Conservation (phyloP, 2,888 invertebrate species). For the Spilarctia lutea region DNA sequence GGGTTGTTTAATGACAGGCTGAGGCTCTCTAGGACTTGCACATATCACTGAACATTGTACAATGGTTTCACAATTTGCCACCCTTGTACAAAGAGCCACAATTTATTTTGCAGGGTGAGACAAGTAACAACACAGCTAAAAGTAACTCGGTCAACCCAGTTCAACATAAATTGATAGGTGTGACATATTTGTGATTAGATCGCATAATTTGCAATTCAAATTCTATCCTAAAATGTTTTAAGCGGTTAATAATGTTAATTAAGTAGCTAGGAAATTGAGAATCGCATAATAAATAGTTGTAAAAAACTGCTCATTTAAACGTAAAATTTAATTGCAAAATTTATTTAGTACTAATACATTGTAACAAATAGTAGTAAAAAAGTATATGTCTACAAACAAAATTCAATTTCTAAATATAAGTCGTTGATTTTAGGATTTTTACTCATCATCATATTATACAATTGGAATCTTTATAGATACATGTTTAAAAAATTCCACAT, state of each 20-base stretch:
- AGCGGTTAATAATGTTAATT: conserved; percentile 47
- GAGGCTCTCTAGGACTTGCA: conserved; percentile 68
- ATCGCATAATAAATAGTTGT: conserved; percentile 26
- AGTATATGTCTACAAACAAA: background rate
- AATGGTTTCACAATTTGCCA: conserved; percentile 61
- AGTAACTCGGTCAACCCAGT: background rate
- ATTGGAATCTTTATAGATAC: too few species aligned
- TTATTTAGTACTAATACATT: conserved; percentile 29
- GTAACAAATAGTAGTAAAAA: conserved; percentile 22
- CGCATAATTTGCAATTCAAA: conserved; percentile 50
- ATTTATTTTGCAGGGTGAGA: conserved; percentile 25
- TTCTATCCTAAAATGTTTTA: conserved; percentile 32
- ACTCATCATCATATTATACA: too few species aligned
- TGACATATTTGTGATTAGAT: conserved; percentile 33
- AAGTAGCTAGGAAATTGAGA: conserved; percentile 37
- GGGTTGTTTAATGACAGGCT: conserved; percentile 79
- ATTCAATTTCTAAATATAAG: background rate
- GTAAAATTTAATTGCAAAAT: background rate
- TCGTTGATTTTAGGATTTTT: background rate
- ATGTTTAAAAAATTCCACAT: background rate
- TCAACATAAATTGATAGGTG: conserved; percentile 16
- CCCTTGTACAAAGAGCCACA: conserved; percentile 43
- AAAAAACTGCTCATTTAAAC: conserved; percentile 24
- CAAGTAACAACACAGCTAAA: conserved; percentile 2
- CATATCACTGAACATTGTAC: conserved; percentile 68